Percentiles rank a stretch among this genome's conserved stretches.
Evolutionary conservation across 2,888 invertebrate species (phyloP).

Genomic region (Allolobophora icterica): DNA sequence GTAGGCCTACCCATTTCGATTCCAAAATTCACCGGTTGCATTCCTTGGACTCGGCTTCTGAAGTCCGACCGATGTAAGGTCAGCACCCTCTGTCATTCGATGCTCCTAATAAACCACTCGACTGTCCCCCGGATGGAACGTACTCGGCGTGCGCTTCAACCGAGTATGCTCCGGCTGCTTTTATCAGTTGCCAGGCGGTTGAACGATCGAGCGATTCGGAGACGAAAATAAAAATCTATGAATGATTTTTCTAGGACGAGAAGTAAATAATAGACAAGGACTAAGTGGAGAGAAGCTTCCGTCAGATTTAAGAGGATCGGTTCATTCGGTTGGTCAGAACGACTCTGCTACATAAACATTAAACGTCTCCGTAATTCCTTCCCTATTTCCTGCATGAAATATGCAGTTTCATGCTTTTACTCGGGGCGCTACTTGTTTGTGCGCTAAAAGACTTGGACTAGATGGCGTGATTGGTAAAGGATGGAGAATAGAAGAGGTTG

Average conservation of each 20-base stretch:
- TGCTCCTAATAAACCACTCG: not conserved
- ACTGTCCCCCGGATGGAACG: not conserved
- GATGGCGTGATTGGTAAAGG: no score
- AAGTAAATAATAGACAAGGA: conserved; percentile 9
- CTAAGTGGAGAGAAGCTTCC: not conserved
- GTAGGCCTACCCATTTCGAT: not conserved
- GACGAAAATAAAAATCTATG: not conserved
- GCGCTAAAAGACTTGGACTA: no score
- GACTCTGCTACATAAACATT: not conserved
- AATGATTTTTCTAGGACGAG: not conserved
- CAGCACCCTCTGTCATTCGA: not conserved
- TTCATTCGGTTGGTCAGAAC: not conserved
- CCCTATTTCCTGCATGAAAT: not conserved
- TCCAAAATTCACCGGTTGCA: not conserved
- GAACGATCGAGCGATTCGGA: not conserved
- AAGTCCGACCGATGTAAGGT: conserved; percentile 1
- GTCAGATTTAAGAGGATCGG: not conserved
- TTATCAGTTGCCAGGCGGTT: not conserved
- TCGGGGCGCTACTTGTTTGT: no score
- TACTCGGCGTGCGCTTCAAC: not conserved
- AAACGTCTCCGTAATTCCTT: not conserved
- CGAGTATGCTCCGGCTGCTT: not conserved
- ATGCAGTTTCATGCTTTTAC: no score
- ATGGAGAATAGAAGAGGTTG: no score
- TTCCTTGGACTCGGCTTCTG: not conserved